phyloP scores from a whole-genome alignment of 2,113 vertebrate species.

The Daboia siamensis region DNA sequence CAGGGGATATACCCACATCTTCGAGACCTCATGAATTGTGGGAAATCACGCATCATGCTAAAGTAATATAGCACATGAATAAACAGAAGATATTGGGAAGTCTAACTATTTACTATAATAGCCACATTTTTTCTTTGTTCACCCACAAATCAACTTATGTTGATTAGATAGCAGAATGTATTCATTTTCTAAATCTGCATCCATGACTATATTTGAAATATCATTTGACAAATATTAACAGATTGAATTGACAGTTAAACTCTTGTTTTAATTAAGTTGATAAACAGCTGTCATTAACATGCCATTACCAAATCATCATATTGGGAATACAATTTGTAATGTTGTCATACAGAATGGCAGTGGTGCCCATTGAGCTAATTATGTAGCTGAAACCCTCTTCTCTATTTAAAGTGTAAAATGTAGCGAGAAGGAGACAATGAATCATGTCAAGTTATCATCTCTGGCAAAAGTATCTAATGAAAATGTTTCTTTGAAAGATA shows the following conservation, averaged over 20 bases:
- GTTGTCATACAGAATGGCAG: conserved; percentile 16
- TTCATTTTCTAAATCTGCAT: background rate
- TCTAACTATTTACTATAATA: background rate
- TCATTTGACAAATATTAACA: conserved; percentile 27
- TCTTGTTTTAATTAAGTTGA: conserved; percentile 25
- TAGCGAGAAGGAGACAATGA: conserved; percentile 4
- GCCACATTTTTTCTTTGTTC: background rate
- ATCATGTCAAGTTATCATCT: conserved; percentile 9
- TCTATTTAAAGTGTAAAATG: background rate
- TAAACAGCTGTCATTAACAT: conserved; percentile 26
- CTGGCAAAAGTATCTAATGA: conserved; percentile 29
- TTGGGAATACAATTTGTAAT: conserved; percentile 13
- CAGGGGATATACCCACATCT: background rate
- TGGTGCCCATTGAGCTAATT: conserved; percentile 42
- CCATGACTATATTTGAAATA: background rate
- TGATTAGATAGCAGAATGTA: background rate
- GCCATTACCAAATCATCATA: conserved; percentile 17
- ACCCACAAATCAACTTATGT: background rate
- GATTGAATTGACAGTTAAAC: conserved; percentile 30
- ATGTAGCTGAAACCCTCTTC: conserved; percentile 16
- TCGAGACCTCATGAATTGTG: background rate
- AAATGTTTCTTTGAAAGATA: conserved; percentile 39
- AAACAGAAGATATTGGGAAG: background rate
- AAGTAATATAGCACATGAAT: background rate
- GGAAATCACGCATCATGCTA: background rate